phyloP scores from a whole-genome alignment of 2,797 vertebrate genomes.

The Cirrhinus molitorella region DNA sequence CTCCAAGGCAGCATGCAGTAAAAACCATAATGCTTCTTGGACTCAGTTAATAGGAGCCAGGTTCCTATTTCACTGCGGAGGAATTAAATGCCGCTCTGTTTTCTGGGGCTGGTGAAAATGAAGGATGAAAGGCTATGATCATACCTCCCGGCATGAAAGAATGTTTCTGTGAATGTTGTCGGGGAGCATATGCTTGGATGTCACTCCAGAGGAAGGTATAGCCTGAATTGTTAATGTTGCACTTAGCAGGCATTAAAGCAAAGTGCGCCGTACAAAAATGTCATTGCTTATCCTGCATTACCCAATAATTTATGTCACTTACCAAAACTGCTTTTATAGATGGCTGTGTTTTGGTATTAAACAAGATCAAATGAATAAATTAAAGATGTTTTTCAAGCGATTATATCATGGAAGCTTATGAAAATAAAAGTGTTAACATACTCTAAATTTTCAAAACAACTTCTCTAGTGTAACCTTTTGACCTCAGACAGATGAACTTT shows the following conservation, averaged over 20 bases:
- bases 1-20: constrained; percentile 49
- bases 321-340: not conserved
- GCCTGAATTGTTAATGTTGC: constrained; percentile 51
- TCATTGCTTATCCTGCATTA: constrained; percentile 22
- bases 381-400: not conserved
- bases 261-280: constrained; percentile 22
- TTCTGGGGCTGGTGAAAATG: constrained; percentile 55
- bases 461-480: not conserved
- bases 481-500: not conserved
- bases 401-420: not conserved
- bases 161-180: constrained; percentile 42
- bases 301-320: not conserved
- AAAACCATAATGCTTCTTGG: constrained; percentile 59
- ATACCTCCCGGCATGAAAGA: constrained; percentile 48
- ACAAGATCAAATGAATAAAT: not conserved
- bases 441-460: not conserved
- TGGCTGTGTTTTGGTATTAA: not conserved
- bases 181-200: constrained; percentile 49
- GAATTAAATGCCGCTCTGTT: constrained; percentile 60
- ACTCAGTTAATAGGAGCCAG: constrained; percentile 55
- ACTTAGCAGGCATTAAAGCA: constrained; percentile 43
- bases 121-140: constrained; percentile 55
- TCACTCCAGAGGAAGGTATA: constrained; percentile 38
- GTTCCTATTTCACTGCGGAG: constrained; percentile 58
- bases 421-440: not conserved